Conservation (phyloP, 2,797 vertebrate genomes). For the Delichon dasypus region DNA sequence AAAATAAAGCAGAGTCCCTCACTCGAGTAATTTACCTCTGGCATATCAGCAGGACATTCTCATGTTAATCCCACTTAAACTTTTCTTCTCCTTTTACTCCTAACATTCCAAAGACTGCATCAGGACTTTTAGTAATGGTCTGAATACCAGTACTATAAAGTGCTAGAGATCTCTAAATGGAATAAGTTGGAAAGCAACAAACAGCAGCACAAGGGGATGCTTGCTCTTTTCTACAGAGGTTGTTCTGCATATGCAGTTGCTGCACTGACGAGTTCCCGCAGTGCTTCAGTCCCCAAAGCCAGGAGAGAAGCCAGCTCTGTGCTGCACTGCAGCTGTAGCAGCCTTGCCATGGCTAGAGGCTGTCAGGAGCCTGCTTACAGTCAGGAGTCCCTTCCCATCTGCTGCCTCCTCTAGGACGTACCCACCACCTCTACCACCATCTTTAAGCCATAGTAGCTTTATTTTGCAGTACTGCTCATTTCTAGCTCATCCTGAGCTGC, state of each 20-base stretch:
- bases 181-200: neutral
- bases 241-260: neutral
- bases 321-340: slow-evolving; percentile 9
- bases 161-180: neutral
- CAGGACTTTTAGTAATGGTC: neutral
- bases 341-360: neutral
- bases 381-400: neutral
- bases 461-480: neutral
- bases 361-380: neutral
- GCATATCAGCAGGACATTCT: neutral
- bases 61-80: neutral
- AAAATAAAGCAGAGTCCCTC: neutral
- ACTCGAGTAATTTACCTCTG: neutral
- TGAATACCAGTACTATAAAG: neutral
- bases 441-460: neutral
- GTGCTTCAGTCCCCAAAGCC: neutral
- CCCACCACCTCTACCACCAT: neutral
- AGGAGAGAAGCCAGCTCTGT: slow-evolving; percentile 8
- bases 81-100: neutral
- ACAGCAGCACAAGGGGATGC: neutral
- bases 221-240: neutral
- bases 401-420: neutral
- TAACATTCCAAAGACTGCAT: neutral
- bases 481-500: neutral
- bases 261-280: neutral